These are phyloP conservation scores for Drosophila sucinea DNA, from an alignment of 1,140 invertebrate species.

Conservation along the genomic window DNA sequence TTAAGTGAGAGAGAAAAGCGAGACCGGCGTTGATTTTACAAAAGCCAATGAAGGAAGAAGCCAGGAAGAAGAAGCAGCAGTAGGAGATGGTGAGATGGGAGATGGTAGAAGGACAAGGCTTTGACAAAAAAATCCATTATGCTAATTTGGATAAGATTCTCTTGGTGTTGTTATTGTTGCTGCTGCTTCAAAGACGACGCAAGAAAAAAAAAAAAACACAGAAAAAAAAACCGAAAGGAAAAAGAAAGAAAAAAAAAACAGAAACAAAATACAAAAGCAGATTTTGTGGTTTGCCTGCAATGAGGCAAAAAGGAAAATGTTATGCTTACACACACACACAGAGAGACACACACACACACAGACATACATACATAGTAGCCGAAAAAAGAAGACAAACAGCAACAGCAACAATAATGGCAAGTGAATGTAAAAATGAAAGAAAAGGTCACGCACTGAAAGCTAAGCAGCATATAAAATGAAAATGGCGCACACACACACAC, in stretches of 20 bases:
- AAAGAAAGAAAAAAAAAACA: no score
- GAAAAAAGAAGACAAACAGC: slow-evolving; percentile 20
- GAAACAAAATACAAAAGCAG: slow-evolving; percentile 62
- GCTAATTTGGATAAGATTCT: slow-evolving; percentile 71
- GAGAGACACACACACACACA: slow-evolving; percentile 8
- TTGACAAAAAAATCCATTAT: slow-evolving; percentile 80
- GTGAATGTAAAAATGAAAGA: slow-evolving; percentile 74
- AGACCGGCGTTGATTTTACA: slow-evolving; percentile 55
- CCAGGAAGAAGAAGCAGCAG: background rate
- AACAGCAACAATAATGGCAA: slow-evolving; percentile 46
- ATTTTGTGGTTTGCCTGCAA: slow-evolving; percentile 59
- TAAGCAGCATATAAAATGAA: slow-evolving; percentile 79
- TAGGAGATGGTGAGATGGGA: background rate
- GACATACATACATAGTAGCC: background rate
- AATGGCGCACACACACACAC: slow-evolving; percentile 57
- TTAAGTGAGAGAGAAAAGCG: slow-evolving; percentile 20
- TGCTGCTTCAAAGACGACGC: slow-evolving; percentile 70
- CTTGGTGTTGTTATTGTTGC: slow-evolving; percentile 38
- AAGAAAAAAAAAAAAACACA: slow-evolving; percentile 2
- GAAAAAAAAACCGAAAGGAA: background rate
- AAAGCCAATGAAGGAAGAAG: slow-evolving; percentile 36
- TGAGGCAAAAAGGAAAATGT: slow-evolving; percentile 55
- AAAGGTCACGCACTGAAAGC: slow-evolving; percentile 79
- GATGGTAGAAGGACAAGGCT: slow-evolving; percentile 22
- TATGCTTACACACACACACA: slow-evolving; percentile 47